Percentiles rank a stretch among this genome's conserved stretches.
phyloP scores from a whole-genome alignment of 2,113 vertebrate genomes.

The Sinocyclocheilus anophthalmus region DNA sequence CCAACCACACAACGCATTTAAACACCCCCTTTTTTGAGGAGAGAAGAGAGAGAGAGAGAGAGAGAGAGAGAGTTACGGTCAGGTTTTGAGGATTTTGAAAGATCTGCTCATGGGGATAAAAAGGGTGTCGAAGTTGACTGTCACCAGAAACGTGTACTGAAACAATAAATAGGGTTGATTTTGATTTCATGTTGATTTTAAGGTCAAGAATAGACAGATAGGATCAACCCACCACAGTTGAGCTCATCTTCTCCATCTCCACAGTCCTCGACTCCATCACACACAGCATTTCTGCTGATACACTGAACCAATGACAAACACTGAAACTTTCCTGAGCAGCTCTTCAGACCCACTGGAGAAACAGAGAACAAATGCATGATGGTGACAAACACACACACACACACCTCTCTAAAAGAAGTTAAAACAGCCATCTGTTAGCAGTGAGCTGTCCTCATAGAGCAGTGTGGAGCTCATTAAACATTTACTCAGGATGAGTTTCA shows the following conservation, averaged over 20 bases:
- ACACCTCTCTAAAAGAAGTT: not conserved
- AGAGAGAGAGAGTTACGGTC: not conserved
- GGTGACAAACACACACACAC: not conserved
- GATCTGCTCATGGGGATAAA: not conserved
- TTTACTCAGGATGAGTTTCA: constrained; percentile 45
- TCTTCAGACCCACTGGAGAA: constrained; percentile 57
- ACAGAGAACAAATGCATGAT: not conserved
- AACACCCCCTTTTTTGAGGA: too few relatives aligned
- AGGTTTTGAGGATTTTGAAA: not conserved
- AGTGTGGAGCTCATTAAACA: constrained; percentile 41
- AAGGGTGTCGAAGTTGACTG: not conserved
- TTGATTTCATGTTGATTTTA: not conserved
- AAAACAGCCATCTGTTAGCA: constrained; percentile 2
- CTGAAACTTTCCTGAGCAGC: constrained; percentile 61
- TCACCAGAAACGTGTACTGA: not conserved
- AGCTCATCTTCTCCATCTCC: constrained; percentile 62
- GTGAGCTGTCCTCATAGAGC: not conserved
- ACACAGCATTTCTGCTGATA: constrained; percentile 55
- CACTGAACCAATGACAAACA: constrained; percentile 56
- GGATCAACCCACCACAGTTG: constrained; percentile 56
- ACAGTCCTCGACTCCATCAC: constrained; percentile 62
- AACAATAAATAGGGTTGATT: not conserved
- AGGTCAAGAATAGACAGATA: not conserved
- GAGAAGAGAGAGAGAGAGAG: constrained; percentile 29
- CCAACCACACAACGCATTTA: too few relatives aligned